Conservation (phyloP, 2,888 invertebrate species). For the Thyatira batis region DNA sequence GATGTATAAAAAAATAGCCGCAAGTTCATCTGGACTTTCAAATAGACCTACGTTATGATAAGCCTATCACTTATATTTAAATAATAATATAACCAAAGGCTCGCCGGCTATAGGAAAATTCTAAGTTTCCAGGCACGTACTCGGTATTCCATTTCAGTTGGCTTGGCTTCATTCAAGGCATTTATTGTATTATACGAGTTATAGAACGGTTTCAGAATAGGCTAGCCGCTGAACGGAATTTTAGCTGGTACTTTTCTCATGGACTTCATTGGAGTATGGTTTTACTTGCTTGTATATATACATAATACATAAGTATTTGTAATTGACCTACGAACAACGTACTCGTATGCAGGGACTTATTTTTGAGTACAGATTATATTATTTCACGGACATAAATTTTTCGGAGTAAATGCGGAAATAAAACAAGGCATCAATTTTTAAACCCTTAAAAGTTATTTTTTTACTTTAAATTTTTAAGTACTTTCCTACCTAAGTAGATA, state of each 20-base stretch:
- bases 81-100: slow-evolving; percentile 28
- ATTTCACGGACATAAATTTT: not conserved
- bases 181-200: slow-evolving; percentile 48
- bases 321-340: no score
- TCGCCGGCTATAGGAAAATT: slow-evolving; percentile 34
- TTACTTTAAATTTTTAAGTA: no score
- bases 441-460: no score
- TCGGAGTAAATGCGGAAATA: no score
- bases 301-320: no score
- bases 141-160: slow-evolving; percentile 51
- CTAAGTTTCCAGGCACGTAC: slow-evolving; percentile 51
- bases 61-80: slow-evolving; percentile 24
- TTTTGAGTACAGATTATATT: not conserved
- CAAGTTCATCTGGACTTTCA: not conserved
- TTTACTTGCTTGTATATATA: not conserved
- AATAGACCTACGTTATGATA: slow-evolving; percentile 1
- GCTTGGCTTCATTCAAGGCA: slow-evolving; percentile 46
- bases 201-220: slow-evolving; percentile 16
- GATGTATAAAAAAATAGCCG: slow-evolving; percentile 6
- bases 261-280: not conserved
- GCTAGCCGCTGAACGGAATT: slow-evolving; percentile 23
- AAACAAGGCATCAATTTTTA: no score
- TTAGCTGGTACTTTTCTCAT: slow-evolving; percentile 24
- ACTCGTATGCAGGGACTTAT: not conserved
- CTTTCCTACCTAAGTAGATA: no score